Evolutionary conservation across 1,140 invertebrate species (phyloP).

Genomic region (Caenorhabditis elegans): DNA sequence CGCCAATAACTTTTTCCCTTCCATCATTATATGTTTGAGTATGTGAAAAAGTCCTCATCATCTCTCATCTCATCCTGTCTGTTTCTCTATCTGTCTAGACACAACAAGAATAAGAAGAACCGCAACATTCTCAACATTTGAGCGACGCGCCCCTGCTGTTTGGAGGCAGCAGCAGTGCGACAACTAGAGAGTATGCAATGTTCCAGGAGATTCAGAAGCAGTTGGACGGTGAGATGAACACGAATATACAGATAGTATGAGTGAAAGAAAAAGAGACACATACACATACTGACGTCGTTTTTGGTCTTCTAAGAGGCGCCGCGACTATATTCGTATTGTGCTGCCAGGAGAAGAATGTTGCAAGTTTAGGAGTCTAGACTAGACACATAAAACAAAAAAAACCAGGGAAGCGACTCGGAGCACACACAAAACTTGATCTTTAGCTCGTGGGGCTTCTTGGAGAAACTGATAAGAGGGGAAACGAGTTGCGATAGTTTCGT

Average conservation of each 20-base stretch:
- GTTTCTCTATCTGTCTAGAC: conserved; percentile 8
- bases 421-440: neutral
- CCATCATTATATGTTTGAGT: neutral
- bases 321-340: neutral
- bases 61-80: neutral
- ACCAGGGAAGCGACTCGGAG: too few species aligned
- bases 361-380: conserved; percentile 20
- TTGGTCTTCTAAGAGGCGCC: neutral
- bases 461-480: neutral
- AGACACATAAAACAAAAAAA: neutral
- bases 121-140: neutral
- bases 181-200: neutral
- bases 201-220: conserved; percentile 12
- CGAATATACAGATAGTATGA: neutral
- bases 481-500: too few species aligned
- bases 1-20: too few species aligned
- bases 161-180: neutral
- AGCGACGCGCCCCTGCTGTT: neutral
- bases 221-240: conserved; percentile 3
- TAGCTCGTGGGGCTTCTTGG: neutral
- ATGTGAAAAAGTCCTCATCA: neutral
- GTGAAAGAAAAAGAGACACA: neutral
- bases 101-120: too few species aligned
- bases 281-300: neutral
- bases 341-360: neutral